Evolutionary conservation across 1,140 invertebrate genomes (phyloP).

Genomic region (Mizuhopecten yessoensis): DNA sequence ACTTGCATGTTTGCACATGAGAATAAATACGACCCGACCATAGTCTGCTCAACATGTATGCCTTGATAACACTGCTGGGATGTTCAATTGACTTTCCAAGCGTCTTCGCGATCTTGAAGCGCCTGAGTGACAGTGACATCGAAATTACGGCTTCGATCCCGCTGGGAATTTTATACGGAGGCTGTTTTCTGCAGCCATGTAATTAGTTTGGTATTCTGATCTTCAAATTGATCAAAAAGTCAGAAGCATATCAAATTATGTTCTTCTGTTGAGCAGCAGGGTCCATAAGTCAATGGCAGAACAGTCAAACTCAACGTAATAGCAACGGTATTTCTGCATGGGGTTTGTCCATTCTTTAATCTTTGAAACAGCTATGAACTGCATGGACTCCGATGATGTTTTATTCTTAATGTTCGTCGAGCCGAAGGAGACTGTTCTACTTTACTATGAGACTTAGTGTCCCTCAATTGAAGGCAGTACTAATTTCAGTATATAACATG

Average conservation of each 20-base stretch:
- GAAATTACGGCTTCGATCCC: conserved; percentile 22
- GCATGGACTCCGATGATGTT: no score
- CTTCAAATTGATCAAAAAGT: conserved; percentile 35
- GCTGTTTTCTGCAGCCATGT: not conserved
- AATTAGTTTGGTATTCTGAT: conserved; percentile 5
- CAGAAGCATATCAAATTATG: conserved; percentile 34
- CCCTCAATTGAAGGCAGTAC: no score
- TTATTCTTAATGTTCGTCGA: no score
- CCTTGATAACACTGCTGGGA: not conserved
- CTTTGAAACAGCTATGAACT: no score
- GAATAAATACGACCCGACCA: not conserved
- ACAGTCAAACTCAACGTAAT: not conserved
- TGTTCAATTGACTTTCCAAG: conserved; percentile 28
- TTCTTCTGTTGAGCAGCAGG: conserved; percentile 25
- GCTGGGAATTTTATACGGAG: conserved; percentile 16
- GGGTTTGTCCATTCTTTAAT: no score
- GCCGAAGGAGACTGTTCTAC: no score
- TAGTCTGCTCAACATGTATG: not conserved
- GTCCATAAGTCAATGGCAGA: not conserved
- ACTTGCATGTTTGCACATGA: not conserved
- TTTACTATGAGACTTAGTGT: no score
- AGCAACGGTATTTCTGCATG: not conserved
- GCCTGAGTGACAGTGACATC: conserved; percentile 30
- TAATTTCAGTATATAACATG: no score
- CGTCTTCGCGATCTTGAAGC: conserved; percentile 11